Evolutionary conservation across 1,140 invertebrate genomes (phyloP).

Genomic region (Pectinophora gossypiella): DNA sequence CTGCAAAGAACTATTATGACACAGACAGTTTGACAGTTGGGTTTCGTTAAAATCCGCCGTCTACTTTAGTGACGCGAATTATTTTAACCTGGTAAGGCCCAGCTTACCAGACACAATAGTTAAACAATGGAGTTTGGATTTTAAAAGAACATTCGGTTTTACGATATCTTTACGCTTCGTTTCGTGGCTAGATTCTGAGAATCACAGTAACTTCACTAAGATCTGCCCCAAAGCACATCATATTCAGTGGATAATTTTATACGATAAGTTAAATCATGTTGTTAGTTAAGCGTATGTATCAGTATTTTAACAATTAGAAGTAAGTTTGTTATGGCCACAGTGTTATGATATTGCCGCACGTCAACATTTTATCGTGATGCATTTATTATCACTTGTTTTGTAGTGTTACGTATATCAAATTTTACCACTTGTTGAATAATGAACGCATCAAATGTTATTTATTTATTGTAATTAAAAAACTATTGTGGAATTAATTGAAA

Average conservation of each 20-base stretch:
- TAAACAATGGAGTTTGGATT: no score
- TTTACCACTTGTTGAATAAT: background rate
- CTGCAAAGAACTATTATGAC: no score
- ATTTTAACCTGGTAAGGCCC: no score
- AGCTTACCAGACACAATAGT: no score
- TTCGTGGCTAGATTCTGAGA: no score
- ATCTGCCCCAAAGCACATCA: background rate
- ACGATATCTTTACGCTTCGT: no score
- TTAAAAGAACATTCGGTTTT: no score
- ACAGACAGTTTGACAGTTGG: no score
- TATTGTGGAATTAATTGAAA: conserved; percentile 20
- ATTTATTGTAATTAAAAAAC: conserved; percentile 12
- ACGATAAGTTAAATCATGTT: no score
- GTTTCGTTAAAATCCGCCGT: no score
- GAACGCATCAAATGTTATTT: conserved; percentile 3
- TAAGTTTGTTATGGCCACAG: background rate
- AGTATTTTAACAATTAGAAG: background rate
- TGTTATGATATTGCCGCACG: background rate
- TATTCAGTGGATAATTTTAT: background rate
- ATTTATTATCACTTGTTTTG: conserved; percentile 1
- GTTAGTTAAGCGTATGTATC: background rate
- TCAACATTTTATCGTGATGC: background rate
- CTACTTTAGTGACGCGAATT: no score
- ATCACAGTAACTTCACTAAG: no score
- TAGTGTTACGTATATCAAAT: background rate